Conservation (phyloP, 2,113 vertebrate species). For the Steatornis caripensis region DNA sequence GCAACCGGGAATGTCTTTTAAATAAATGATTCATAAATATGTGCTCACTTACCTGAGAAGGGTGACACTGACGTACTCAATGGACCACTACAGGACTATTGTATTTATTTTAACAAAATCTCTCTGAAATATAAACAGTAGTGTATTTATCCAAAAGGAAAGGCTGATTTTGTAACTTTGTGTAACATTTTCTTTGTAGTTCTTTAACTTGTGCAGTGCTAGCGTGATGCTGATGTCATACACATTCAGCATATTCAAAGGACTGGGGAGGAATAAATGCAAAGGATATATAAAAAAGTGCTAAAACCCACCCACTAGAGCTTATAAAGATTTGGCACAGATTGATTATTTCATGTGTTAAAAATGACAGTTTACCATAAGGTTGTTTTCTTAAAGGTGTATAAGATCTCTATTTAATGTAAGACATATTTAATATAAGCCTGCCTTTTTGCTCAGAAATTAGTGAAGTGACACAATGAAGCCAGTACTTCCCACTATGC, state of each 20-base stretch:
- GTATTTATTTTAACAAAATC: conserved; percentile 22
- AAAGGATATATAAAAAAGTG: background rate
- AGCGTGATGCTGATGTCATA: background rate
- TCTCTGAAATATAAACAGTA: conserved; percentile 37
- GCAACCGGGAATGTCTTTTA: conserved; percentile 1
- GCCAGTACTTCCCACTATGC: background rate
- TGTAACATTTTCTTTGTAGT: conserved; percentile 21
- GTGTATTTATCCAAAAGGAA: conserved; percentile 52
- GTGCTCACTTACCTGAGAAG: background rate
- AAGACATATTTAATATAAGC: too few species aligned
- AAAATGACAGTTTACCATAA: background rate
- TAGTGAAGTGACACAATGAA: background rate
- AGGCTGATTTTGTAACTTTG: conserved; percentile 11
- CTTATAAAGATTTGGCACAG: background rate
- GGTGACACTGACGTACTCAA: conserved; percentile 1
- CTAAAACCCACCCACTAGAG: background rate
- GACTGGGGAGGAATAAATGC: background rate
- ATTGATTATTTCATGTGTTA: background rate
- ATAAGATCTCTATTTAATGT: background rate
- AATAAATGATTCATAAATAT: conserved; percentile 33
- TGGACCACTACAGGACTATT: background rate
- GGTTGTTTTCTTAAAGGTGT: background rate
- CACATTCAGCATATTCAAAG: background rate
- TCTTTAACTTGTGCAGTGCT: conserved; percentile 13
- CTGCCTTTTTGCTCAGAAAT: background rate